Base-by-base conservation (phyloP, 64 coral and sea anemone genomes). In the Dendrophyllia cribrosa region DNA sequence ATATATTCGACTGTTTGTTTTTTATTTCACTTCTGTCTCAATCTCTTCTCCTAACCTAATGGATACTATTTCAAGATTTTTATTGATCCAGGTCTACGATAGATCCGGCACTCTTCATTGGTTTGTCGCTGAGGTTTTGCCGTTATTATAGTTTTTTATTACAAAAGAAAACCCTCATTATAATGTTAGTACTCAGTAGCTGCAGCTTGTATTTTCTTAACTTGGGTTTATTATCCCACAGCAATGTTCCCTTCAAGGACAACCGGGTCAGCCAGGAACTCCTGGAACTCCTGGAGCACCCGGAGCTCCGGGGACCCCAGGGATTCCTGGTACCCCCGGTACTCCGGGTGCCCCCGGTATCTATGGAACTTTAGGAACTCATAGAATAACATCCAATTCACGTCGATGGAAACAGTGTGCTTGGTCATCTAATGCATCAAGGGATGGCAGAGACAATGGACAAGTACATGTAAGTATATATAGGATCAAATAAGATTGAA, bases 361-460 rank as follows among this genome's bases (percentile, higher is more conserved):
- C 44, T 10, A 48, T 0, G 49, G 48, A 4, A 51, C n/a, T 6
- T 16, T 6, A 3, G 74, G 74, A 77, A 55, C 9, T 9, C 17
- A 16, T 21, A 17, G 2, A 11, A 62, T 2, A 7, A 7, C 74
- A n/a, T 44, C 13, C 1, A 46, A 47, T 49, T 61, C 71, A 63
- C 21, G 90, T 66, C 47, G 90, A 75, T 47, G 22, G 90, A 86
- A 92, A 77, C 90, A 92, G 70, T 92, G 90, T 53, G 70, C 70
- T 13, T 92, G 90, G 90, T 58, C 83, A 17, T 58, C 83, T 63
- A 3, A 26, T 23, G 43, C 66, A 22, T 75, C 49, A 23, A 3
- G 19, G 74, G 50, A 72, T 66, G 63, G 78, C 88, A 79, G 78
- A 43, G 90, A 92, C 71, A 92, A 63, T 51, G 90, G 90, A 5